Evolutionary conservation across 2,113 vertebrate genomes (phyloP).

Genomic region (Anolis sagrei): DNA sequence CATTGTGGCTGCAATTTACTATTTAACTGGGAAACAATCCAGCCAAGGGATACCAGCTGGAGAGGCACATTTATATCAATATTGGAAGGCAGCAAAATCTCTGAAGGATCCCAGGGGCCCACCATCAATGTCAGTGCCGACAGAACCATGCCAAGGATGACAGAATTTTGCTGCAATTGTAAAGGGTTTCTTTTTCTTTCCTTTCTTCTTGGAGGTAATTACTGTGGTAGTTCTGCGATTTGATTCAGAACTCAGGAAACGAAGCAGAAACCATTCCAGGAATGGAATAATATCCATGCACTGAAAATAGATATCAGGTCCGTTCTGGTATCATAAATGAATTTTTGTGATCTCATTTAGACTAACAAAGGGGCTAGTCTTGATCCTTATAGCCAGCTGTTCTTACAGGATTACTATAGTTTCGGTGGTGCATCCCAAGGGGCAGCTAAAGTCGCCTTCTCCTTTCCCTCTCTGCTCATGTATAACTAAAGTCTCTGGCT

Average conservation of each 20-base stretch:
- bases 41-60: constrained; percentile 62
- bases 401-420: not conserved
- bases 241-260: constrained; percentile 33
- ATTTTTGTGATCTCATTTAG: constrained; percentile 2
- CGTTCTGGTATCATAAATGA: not conserved
- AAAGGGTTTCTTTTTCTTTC: not conserved
- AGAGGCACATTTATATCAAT: constrained; percentile 55
- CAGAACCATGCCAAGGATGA: not conserved
- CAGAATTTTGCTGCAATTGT: constrained; percentile 29
- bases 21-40: constrained; percentile 65
- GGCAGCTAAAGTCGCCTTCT: not conserved
- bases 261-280: not conserved
- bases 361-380: not conserved
- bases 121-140: constrained; percentile 35
- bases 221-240: constrained; percentile 31
- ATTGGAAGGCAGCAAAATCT: constrained; percentile 57
- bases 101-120: constrained; percentile 51
- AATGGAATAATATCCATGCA: constrained; percentile 28
- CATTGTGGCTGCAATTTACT: constrained; percentile 66
- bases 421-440: not conserved
- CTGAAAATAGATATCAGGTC: constrained; percentile 15
- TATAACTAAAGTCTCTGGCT: not conserved
- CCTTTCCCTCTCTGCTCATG: not conserved
- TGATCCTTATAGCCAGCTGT: too few relatives aligned
- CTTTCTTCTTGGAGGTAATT: constrained; percentile 9